These are phyloP conservation scores for Nannoperca obscura DNA, from an alignment of 2,797 vertebrate genomes.

Conservation along the genomic window DNA sequence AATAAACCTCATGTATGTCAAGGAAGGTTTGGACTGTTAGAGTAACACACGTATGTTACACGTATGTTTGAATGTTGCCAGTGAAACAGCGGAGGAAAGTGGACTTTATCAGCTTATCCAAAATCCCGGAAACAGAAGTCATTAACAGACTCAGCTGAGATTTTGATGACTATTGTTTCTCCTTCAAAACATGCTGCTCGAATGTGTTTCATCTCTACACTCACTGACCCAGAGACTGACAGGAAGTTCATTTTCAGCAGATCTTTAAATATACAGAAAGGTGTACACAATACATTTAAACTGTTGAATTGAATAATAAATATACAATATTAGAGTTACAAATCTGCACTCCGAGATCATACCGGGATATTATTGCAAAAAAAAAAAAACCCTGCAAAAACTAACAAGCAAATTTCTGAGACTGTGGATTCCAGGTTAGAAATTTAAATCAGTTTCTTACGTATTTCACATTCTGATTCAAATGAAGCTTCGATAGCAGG, in stretches of 20 bases:
- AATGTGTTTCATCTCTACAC: constrained; percentile 2
- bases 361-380: neutral
- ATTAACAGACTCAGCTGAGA: constrained; percentile 47
- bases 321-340: neutral
- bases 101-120: constrained; percentile 55
- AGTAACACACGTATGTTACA: too few relatives aligned
- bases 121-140: constrained; percentile 60
- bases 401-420: neutral
- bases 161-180: constrained; percentile 63
- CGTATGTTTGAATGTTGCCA: neutral
- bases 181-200: constrained; percentile 23
- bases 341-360: neutral
- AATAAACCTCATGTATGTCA: neutral
- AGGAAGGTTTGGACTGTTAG: neutral
- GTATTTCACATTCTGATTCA: neutral
- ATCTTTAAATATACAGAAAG: neutral
- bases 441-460: neutral
- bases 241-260: neutral
- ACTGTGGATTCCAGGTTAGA: neutral
- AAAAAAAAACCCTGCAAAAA: too few relatives aligned
- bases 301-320: neutral
- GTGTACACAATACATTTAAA: neutral
- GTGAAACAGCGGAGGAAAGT: constrained; percentile 66
- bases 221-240: neutral
- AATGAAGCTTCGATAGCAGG: neutral